Base-by-base conservation (phyloP, 2,888 invertebrate genomes). In the Parnassius mnemosyne region DNA sequence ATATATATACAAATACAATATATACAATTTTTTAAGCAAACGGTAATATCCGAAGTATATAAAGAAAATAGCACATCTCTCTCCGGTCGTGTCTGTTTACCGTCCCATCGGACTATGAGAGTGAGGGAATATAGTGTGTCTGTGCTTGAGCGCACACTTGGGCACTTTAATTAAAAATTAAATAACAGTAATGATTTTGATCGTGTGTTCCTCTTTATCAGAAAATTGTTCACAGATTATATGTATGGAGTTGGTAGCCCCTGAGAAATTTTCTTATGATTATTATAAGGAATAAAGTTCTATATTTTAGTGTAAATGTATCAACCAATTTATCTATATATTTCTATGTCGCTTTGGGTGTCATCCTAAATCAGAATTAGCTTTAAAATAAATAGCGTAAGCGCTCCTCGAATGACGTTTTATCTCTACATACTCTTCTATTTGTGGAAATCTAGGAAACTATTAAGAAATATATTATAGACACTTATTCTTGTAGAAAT, bases 281-380 rank as follows among this genome's bases (percentile, higher is more conserved):
- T 89, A 90, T 80, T 81, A 72, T 89, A 89, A 89, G 89, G 81
- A 81, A 79, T 69, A 83, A 76, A 71, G 66, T 71, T 73, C 77
- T 82, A 81, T 89, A 89, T 87, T 86, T 87, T 85, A 89, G 81
- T 77, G 81, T 84, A 72, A 81, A 79, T 78, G 79, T 84, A 84
- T 80, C 77, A 79, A 78, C 65, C 62, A 78, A 79, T 80, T 78
- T 80, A 77, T 78, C 79, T 85, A 79, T 82, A 81, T 81, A 83
- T 85, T 85, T 87, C 79, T 85, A 86, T 85, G 79, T 89, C 88
- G 89, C 89, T 89, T 89, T 89, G 79, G 82, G 82, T 89, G 88
- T 89, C 82, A 82, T 72, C 67, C 67, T 72, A 71, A 68, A 64
- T 63, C 68, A 61, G 69, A 69, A 42, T 69, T 74, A 77, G 76